Evolutionary conservation across 2,113 vertebrate genomes (phyloP), one percentile per base, ranked within the genome.

Genomic region (Zingel zingel): DNA sequence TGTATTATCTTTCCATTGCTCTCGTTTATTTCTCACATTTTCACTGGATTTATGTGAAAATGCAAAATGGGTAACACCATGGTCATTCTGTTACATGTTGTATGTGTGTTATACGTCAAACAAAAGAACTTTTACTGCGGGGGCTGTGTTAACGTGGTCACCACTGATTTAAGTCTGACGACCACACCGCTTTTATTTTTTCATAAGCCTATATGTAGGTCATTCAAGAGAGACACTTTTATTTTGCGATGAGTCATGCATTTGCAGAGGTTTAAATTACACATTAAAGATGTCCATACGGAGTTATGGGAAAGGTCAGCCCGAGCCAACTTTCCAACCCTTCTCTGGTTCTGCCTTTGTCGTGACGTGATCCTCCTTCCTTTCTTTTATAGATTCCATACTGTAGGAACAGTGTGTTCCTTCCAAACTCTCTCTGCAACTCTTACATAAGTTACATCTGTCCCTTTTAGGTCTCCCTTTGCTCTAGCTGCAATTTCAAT

Each of bases 381-480:
- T 72, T 50, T 77, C 53, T 78, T 84, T 71, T 89, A 85, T 51
- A 86, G 74, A 85, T 66, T 77, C 79, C 65, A 89, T 87, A 43
- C 39, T 11, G 39, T 43, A 91, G 62, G 88, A 90, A 91, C 90
- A 86, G 57, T 50, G 36, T 90, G 82, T 91, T 92, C 85, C 71
- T 54, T 75, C 30, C 51, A 45, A 51, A 58, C 68, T 54, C 61
- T 45, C 19, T 23, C 66, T 73, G 58, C 59, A 59, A 73, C 74
- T 59, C 74, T 57, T 66, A 39, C 69, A 74, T 57, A 80, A 75
- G 51, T 30, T 30, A 21, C 65, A 18, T 23, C 15, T 51, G 62
- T 63, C 61, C 19, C 48, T 11, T 54, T 25, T 50, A 43, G n/a
- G 19, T 19, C 64, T 36, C 12, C 68, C 23, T 33, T 45, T 75